Evolutionary conservation across 2,113 vertebrate species (phyloP).

Genomic region (Aleadryas rufinucha): DNA sequence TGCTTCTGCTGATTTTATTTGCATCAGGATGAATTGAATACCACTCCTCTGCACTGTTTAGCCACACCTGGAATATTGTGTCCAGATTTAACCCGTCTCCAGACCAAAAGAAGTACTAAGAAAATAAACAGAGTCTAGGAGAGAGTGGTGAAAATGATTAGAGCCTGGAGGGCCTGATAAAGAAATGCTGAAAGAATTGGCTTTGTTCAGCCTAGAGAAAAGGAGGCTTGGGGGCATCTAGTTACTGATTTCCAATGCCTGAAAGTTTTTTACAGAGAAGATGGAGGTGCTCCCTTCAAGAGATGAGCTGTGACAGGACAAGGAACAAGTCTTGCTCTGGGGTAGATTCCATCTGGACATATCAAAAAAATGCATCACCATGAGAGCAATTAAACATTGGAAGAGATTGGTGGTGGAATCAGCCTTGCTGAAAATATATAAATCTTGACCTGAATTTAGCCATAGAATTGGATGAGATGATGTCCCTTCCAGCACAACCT

Average conservation of each 20-base stretch:
- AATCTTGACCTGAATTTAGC: background rate
- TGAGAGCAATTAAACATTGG: background rate
- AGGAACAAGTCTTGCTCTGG: background rate
- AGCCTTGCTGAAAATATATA: background rate
- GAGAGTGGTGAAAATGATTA: background rate
- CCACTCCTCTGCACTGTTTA: background rate
- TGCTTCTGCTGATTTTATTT: background rate
- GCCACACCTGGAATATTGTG: fast-evolving
- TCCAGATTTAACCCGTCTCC: background rate
- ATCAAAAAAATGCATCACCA: background rate
- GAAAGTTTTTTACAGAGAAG: background rate
- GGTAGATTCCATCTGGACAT: background rate
- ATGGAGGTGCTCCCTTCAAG: background rate
- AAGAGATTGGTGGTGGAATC: background rate
- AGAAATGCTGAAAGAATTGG: background rate
- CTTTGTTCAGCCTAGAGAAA: background rate
- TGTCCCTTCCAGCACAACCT: background rate
- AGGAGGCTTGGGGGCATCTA: background rate
- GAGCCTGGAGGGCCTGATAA: background rate
- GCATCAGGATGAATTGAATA: background rate
- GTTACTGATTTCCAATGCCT: background rate
- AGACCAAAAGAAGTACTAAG: background rate
- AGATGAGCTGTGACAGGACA: background rate
- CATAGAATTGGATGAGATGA: background rate
- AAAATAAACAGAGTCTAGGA: background rate